These are phyloP conservation scores for Synanthedon myopaeformis DNA, from an alignment of 2,888 invertebrate genomes.

Conservation along the genomic window DNA sequence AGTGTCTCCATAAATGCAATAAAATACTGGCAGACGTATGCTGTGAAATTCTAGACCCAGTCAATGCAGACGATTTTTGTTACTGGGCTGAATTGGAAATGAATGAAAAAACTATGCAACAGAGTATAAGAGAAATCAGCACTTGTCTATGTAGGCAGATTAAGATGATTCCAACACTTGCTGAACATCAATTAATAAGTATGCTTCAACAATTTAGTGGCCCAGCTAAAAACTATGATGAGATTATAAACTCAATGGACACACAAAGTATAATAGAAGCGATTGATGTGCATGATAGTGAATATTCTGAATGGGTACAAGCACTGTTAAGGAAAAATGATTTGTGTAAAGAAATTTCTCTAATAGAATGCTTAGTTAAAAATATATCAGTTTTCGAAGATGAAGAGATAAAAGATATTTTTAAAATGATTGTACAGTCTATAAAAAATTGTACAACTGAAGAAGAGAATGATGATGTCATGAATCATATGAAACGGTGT, in stretches of 20 bases:
- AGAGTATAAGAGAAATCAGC: constrained; percentile 43
- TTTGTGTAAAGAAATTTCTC: constrained; percentile 25
- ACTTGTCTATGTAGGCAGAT: constrained; percentile 32
- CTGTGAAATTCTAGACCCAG: constrained; percentile 42
- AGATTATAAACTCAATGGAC: constrained; percentile 35
- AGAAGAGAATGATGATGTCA: constrained; percentile 13
- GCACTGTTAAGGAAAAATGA: constrained; percentile 36
- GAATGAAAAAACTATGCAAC: constrained; percentile 42
- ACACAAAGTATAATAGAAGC: constrained; percentile 30
- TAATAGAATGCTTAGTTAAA: constrained; percentile 24
- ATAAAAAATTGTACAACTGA: constrained; percentile 20
- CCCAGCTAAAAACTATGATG: constrained; percentile 37
- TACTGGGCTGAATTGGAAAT: constrained; percentile 58
- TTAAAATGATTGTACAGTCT: constrained; percentile 10
- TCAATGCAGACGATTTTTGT: constrained; percentile 56
- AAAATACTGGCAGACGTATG: constrained; percentile 33
- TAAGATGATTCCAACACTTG: constrained; percentile 15
- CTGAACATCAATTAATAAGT: constrained; percentile 37
- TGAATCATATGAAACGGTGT: constrained; percentile 20
- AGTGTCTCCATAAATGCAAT: constrained; percentile 35
- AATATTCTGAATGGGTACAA: constrained; percentile 35
- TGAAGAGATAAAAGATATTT: constrained; percentile 30
- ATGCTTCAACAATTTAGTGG: constrained; percentile 47
- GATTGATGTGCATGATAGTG: constrained; percentile 24
- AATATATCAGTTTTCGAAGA: constrained; percentile 29